phyloP scores from a whole-genome alignment of 2,888 invertebrate genomes.

The Alentia gelatinosa region DNA sequence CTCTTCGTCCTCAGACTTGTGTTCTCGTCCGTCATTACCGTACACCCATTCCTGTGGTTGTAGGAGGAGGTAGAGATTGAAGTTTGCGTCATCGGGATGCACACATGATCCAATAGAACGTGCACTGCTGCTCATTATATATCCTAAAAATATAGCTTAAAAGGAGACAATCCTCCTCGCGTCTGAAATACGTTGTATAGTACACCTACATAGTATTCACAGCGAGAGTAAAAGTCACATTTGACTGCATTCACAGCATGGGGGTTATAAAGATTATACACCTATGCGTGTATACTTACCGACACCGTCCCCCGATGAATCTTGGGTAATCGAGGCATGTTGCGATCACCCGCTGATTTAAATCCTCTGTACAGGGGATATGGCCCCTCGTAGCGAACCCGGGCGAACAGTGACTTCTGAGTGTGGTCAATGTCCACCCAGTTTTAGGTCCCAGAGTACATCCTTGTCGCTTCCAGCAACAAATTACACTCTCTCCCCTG shows the following conservation, averaged over 20 bases:
- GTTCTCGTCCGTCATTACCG: neutral
- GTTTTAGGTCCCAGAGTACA: neutral
- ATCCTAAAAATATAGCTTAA: neutral
- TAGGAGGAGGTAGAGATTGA: neutral
- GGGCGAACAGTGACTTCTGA: neutral
- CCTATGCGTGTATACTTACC: neutral
- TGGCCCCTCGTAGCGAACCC: neutral
- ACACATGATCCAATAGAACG: neutral
- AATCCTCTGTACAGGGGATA: neutral
- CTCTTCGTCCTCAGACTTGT: neutral
- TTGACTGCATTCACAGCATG: neutral
- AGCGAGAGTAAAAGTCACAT: too few species aligned
- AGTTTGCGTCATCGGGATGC: neutral
- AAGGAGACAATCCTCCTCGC: neutral
- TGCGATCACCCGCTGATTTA: neutral
- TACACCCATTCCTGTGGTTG: neutral
- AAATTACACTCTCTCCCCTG: neutral
- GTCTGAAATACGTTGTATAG: neutral
- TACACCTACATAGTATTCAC: neutral
- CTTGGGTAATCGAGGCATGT: constrained; percentile 6
- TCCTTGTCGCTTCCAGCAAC: neutral
- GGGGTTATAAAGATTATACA: neutral
- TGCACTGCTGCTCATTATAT: neutral
- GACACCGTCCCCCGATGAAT: neutral
- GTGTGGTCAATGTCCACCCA: neutral